Conservation (phyloP, 2,113 vertebrate genomes). For the Megaptera novaeangliae region DNA sequence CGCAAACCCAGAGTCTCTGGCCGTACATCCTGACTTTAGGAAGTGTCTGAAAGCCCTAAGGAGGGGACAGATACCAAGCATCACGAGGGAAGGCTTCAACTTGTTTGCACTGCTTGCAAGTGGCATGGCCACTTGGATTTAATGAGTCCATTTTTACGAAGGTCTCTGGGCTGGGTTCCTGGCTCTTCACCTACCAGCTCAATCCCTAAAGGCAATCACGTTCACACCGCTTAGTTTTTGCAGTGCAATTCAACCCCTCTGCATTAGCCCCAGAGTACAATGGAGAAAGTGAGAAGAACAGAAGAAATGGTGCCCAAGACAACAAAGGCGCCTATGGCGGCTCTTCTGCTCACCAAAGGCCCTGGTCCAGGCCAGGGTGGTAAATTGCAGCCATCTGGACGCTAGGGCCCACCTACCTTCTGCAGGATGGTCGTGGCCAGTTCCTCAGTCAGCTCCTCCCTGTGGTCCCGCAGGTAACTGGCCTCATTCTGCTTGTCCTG, state of each 20-base stretch:
- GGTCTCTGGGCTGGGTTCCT: not conserved
- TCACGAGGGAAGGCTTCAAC: not conserved
- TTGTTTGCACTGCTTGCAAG: rapidly evolving
- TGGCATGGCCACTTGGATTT: not conserved
- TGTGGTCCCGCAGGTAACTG: constrained; percentile 94
- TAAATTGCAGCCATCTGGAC: rapidly evolving
- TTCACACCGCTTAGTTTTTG: not conserved
- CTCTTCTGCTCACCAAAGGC: not conserved
- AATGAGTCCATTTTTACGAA: not conserved
- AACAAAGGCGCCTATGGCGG: rapidly evolving
- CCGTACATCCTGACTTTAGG: not conserved
- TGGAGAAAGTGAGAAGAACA: not conserved
- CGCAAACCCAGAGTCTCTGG: not conserved
- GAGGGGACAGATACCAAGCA: not conserved
- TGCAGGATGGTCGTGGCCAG: constrained; percentile 95
- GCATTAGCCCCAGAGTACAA: not conserved
- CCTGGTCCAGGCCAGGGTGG: rapidly evolving
- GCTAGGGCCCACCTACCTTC: constrained; percentile 83
- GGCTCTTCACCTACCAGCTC: not conserved
- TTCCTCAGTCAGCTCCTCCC: constrained; percentile 96
- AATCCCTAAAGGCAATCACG: not conserved
- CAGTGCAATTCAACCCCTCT: no score
- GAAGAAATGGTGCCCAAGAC: not conserved
- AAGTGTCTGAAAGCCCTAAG: not conserved
- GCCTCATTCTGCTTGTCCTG: constrained; percentile 98